phyloP scores from a whole-genome alignment of 2,797 vertebrate genomes.

The Acanthornis magna region DNA sequence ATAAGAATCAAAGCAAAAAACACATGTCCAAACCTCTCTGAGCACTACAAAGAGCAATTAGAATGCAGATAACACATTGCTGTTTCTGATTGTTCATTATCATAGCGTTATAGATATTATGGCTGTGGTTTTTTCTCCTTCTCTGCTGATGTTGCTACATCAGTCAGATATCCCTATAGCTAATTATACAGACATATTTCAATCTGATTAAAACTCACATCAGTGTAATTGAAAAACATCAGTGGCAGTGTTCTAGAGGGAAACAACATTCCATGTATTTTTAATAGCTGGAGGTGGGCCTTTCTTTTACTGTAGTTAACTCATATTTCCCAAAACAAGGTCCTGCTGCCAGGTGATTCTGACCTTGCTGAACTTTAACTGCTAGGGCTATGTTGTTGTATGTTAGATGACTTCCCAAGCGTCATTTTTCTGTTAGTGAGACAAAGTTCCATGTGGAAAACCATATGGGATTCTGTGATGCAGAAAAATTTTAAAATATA shows the following conservation, averaged over 20 bases:
- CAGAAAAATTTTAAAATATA: not conserved
- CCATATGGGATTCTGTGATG: not conserved
- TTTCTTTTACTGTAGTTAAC: not conserved
- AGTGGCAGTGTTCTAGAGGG: not conserved
- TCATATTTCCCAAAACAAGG: not conserved
- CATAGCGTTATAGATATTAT: conserved; percentile 31
- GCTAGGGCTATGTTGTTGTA: not conserved
- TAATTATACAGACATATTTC: conserved; percentile 51
- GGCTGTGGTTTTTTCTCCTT: not conserved
- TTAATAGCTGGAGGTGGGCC: not conserved
- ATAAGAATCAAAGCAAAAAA: not conserved
- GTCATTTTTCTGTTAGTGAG: not conserved
- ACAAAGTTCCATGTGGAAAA: not conserved
- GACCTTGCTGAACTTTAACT: not conserved
- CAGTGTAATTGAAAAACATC: conserved; percentile 39
- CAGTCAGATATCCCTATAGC: conserved; percentile 28
- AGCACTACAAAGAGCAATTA: not conserved
- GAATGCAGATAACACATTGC: conserved; percentile 7
- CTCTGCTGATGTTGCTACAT: conserved; percentile 17
- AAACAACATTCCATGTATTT: not conserved
- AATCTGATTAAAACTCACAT: conserved; percentile 40
- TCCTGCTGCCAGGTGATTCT: not conserved
- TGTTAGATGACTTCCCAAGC: not conserved
- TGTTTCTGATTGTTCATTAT: conserved; percentile 54
- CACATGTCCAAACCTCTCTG: not conserved